Conservation (phyloP, 1,140 invertebrate genomes). For the Drosophila repletoides region DNA sequence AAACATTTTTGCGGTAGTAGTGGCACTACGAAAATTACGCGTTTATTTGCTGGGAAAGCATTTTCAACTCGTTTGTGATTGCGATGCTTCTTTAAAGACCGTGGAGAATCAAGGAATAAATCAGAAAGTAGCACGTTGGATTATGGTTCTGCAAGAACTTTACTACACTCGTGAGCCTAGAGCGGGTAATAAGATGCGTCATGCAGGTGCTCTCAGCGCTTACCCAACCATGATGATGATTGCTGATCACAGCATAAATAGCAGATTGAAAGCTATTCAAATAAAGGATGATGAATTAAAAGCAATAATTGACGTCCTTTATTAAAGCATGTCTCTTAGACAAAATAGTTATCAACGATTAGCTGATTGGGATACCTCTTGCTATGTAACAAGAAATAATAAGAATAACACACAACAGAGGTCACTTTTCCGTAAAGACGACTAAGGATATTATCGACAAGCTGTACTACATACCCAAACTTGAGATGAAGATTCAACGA, state of each 20-base stretch:
- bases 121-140: no score
- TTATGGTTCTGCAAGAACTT: no score
- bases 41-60: no score
- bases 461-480: slow-evolving; percentile 80
- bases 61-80: no score
- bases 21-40: no score
- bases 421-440: slow-evolving; percentile 62
- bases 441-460: slow-evolving; percentile 73
- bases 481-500: slow-evolving; percentile 64
- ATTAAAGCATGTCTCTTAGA: not conserved
- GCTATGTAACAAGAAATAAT: slow-evolving; percentile 43
- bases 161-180: no score
- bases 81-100: no score
- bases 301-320: no score
- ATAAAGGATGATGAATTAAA: no score
- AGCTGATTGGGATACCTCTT: slow-evolving; percentile 39
- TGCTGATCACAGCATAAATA: not conserved
- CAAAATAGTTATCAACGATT: not conserved
- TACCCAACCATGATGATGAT: slow-evolving; percentile 3
- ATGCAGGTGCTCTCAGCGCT: slow-evolving; percentile 64
- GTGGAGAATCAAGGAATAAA: no score
- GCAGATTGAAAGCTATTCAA: no score
- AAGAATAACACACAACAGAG: slow-evolving; percentile 31
- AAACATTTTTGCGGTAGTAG: no score
- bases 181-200: slow-evolving; percentile 23